Percentiles rank a stretch among this genome's conserved stretches.
Evolutionary conservation across 2,888 invertebrate species (phyloP).

Genomic region (Synergus gifuensis): DNA sequence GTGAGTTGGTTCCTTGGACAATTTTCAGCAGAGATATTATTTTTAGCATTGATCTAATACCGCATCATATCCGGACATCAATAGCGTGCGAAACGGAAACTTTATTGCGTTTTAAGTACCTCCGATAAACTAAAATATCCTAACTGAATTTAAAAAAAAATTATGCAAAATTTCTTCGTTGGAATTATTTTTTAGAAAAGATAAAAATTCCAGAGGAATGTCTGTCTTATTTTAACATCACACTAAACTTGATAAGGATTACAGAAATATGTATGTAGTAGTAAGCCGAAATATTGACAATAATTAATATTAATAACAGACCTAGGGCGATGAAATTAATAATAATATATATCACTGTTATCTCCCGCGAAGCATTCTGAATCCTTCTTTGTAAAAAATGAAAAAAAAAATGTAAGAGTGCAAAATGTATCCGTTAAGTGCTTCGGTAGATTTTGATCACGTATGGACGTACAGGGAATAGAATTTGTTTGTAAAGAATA

Average conservation of each 20-base stretch:
- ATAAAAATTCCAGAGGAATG: too few relatives aligned
- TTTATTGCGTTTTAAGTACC: slow-evolving; percentile 25
- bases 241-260: slow-evolving; percentile 5
- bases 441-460: slow-evolving; percentile 30
- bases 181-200: not conserved
- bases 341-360: slow-evolving; percentile 32
- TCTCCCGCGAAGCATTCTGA: slow-evolving; percentile 37
- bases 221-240: not conserved
- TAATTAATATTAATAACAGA: slow-evolving; percentile 52
- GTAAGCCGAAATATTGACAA: slow-evolving; percentile 56
- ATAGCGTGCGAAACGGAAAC: slow-evolving; percentile 13
- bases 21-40: slow-evolving; percentile 35
- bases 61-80: slow-evolving; percentile 15
- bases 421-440: slow-evolving; percentile 33
- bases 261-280: slow-evolving; percentile 44
- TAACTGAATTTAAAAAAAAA: not conserved
- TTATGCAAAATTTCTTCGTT: not conserved
- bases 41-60: slow-evolving; percentile 15
- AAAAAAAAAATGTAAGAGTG: not conserved
- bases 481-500: slow-evolving; percentile 1
- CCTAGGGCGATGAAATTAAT: slow-evolving; percentile 28
- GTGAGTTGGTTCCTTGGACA: slow-evolving; percentile 2
- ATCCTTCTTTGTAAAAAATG: slow-evolving; percentile 23
- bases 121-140: not conserved
- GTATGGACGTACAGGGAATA: slow-evolving; percentile 20